A percentile compares a stretch with the other conserved stretches of the same genome.
These are phyloP conservation scores for Rhagonycha lutea DNA, from an alignment of 2,888 invertebrate genomes.

Conservation along the genomic window DNA sequence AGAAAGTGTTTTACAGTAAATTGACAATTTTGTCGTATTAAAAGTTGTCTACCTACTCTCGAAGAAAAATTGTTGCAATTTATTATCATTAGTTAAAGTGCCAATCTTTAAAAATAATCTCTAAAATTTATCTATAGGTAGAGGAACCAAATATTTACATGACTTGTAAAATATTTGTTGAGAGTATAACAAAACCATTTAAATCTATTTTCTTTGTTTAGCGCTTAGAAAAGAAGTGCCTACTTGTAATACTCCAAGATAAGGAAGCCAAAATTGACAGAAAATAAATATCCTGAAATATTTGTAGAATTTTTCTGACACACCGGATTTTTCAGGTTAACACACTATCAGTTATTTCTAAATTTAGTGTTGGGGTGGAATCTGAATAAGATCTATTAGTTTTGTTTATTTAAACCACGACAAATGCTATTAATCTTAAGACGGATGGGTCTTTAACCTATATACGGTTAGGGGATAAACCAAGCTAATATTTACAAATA, in stretches of 20 bases:
- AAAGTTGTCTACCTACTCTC: neutral
- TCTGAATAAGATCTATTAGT: slow-evolving; percentile 33
- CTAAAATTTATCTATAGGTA: neutral
- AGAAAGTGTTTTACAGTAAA: too few species aligned
- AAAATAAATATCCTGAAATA: slow-evolving; percentile 33
- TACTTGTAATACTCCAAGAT: slow-evolving; percentile 27
- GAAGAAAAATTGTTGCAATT: neutral
- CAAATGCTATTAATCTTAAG: slow-evolving; percentile 20
- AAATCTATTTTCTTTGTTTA: neutral
- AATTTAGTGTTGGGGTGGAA: slow-evolving; percentile 33
- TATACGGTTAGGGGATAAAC: neutral
- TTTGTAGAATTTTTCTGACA: slow-evolving; percentile 30
- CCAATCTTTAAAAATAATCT: neutral
- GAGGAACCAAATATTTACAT: neutral
- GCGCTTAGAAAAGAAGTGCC: neutral
- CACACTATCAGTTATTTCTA: slow-evolving; percentile 30
- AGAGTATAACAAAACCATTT: neutral
- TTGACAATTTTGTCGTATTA: neutral
- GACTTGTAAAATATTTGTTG: neutral
- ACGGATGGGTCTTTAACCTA: slow-evolving; percentile 14
- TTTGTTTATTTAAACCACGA: slow-evolving; percentile 31
- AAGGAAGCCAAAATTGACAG: slow-evolving; percentile 27
- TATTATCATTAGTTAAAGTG: neutral
- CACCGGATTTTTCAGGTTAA: slow-evolving; percentile 29
- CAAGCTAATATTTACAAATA: neutral